Conservation (phyloP, 2,113 vertebrate species). For the Gambusia holbrooki region DNA sequence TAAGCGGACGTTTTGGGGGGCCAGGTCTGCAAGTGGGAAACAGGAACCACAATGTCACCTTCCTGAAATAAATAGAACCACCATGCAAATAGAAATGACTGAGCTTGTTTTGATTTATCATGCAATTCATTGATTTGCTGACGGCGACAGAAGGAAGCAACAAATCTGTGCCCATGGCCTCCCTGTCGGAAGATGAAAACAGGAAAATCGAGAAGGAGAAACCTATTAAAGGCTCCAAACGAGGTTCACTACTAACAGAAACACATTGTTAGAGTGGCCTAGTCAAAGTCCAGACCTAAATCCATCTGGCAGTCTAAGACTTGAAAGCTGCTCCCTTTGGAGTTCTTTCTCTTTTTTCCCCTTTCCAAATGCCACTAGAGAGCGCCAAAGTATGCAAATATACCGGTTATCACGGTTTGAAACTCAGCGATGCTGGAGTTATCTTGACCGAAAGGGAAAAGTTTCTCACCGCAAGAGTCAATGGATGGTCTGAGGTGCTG, state of each 20-base stretch:
- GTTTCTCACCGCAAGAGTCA: constrained; percentile 19
- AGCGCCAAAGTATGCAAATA: constrained; percentile 75
- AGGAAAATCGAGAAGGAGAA: not conserved
- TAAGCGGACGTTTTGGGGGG: too few relatives aligned
- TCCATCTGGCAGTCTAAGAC: not conserved
- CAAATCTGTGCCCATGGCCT: too few relatives aligned
- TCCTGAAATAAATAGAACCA: too few relatives aligned
- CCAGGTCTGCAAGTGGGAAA: too few relatives aligned
- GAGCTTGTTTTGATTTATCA: too few relatives aligned
- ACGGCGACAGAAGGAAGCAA: too few relatives aligned
- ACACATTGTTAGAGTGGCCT: not conserved
- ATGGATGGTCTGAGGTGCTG: constrained; percentile 17
- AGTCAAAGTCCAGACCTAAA: not conserved
- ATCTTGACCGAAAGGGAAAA: constrained; percentile 35
- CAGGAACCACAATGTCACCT: too few relatives aligned
- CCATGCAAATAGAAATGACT: too few relatives aligned
- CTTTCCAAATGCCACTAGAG: constrained; percentile 65
- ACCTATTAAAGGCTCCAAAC: not conserved
- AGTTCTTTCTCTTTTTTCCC: not conserved
- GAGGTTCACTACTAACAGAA: not conserved
- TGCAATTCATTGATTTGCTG: too few relatives aligned
- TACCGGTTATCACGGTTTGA: constrained; percentile 46
- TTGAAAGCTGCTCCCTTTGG: not conserved
- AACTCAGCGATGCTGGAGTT: constrained; percentile 9
- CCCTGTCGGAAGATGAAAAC: not conserved